Evolutionary conservation across 1,140 invertebrate species (phyloP), one percentile per base, ranked within the genome.

Genomic region (Diachasma alloeum): DNA sequence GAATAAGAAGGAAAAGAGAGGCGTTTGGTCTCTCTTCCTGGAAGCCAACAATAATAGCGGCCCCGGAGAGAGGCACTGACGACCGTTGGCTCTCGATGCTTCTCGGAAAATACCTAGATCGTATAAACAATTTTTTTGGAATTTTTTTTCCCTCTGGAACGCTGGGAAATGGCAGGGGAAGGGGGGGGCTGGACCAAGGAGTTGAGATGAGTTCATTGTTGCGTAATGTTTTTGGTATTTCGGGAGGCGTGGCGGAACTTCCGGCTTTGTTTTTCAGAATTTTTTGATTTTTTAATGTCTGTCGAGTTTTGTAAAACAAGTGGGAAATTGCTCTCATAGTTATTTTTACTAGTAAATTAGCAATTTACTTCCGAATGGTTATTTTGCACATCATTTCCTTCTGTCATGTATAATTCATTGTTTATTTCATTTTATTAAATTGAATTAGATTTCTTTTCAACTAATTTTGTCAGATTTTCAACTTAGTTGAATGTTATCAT

Each of bases 31-130:
- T 82, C 83, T 88, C 79, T 86, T 88, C 77, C 87, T 86, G 81
- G 89, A 88, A 88, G 87, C 86, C 87, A 84, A 85, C 79, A 87
- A 87, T 74, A 88, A 88, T 80, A 84, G 88, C 81, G 81, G 85
- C 77, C 81, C 31, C 72, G 66, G 82, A 86, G 83, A 86, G 82
- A 83, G 78, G 80, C 80, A 77, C 80, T 78, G 79, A 78, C 81
- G 81, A 82, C 81, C 81, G 82, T 80, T 81, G 78, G 82, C 77
- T 80, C 77, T 80, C 82, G 79, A 81, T 80, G 78, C 78, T 83
- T 75, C 79, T 82, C 71, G 78, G 81, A 82, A 82, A 82, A 82
- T 82, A 80, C 79, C 79, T 78, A 76, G 71, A 80, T 79, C 26
- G 26, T 56, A 72, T 44, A 69, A 39, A 69, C 67, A 69, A 39